A percentile compares a stretch with the other conserved stretches of the same genome.
phyloP scores from a whole-genome alignment of 2,888 invertebrate genomes.

The Drosophila buzzatii region DNA sequence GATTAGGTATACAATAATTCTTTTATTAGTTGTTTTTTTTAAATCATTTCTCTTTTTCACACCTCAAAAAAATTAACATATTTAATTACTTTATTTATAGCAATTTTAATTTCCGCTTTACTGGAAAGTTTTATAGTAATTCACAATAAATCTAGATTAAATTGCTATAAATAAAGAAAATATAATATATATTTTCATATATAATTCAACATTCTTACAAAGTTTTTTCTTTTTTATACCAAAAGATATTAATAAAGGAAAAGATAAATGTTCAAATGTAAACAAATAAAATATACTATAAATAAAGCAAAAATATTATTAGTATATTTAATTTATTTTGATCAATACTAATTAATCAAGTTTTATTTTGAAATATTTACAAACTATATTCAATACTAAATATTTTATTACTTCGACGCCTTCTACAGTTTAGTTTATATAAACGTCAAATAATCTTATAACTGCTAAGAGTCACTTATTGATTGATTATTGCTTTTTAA shows the following conservation, averaged over 20 bases:
- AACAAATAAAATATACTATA: background rate
- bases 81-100: background rate
- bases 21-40: background rate
- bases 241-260: background rate
- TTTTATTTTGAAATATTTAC: too few relatives aligned
- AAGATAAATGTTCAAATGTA: background rate
- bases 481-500: background rate
- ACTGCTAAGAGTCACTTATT: background rate
- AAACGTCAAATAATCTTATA: background rate
- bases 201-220: too few relatives aligned
- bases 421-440: background rate
- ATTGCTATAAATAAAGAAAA: background rate
- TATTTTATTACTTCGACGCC: too few relatives aligned
- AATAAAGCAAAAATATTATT: background rate
- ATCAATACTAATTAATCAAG: too few relatives aligned
- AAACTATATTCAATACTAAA: too few relatives aligned
- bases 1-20: background rate
- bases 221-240: too few relatives aligned
- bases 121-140: background rate
- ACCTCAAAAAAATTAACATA: background rate
- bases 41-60: conserved; percentile 1
- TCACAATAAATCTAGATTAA: background rate
- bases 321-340: background rate
- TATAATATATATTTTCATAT: background rate
- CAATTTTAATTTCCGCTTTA: too few relatives aligned